These are phyloP conservation scores for Aelia acuminata DNA, from an alignment of 2,888 invertebrate species.

Conservation along the genomic window DNA sequence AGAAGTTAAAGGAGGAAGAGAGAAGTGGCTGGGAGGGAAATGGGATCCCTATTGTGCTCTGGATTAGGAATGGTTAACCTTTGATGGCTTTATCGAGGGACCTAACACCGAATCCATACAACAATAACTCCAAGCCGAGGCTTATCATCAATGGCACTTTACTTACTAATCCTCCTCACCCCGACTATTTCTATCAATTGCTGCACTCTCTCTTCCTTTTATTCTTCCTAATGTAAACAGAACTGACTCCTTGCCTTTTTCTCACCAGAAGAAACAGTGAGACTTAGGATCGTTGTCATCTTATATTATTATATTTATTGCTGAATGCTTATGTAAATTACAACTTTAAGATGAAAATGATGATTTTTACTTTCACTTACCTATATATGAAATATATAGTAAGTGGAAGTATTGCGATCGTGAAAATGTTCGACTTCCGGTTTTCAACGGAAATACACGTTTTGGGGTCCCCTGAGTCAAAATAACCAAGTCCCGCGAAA, in stretches of 20 bases:
- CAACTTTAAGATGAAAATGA: too few relatives aligned
- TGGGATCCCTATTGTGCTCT: conserved; percentile 49
- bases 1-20: background rate
- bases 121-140: conserved; percentile 4
- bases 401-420: too few relatives aligned
- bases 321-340: too few relatives aligned
- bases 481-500: too few relatives aligned
- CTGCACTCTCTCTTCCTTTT: background rate
- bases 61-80: conserved; percentile 59
- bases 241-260: background rate
- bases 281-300: too few relatives aligned
- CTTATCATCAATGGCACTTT: conserved; percentile 32
- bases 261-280: too few relatives aligned
- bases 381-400: too few relatives aligned
- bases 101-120: conserved; percentile 29
- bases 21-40: conserved; percentile 9
- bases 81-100: conserved; percentile 46
- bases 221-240: background rate
- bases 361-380: too few relatives aligned
- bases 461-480: too few relatives aligned
- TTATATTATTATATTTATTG: too few relatives aligned
- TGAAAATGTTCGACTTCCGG: too few relatives aligned
- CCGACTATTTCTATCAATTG: background rate
- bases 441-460: too few relatives aligned
- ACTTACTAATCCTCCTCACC: background rate